Base-by-base conservation (phyloP, 2,113 vertebrate species). In the Australoheros scitulus region DNA sequence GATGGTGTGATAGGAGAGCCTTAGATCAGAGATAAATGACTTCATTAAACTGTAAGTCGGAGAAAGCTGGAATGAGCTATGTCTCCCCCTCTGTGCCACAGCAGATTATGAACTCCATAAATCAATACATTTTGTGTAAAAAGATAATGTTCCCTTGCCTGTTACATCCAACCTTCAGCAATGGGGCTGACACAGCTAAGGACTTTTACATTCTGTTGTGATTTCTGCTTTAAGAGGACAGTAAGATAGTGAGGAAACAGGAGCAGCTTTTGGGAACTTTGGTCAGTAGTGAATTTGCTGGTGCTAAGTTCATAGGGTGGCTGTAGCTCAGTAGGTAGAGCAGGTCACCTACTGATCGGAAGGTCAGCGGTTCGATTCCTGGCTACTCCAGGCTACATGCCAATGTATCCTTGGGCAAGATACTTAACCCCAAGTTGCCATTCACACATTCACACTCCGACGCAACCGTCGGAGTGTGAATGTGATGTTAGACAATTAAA, bases 21-120 rank as follows among this genome's bases (percentile, higher is more conserved):
- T 89, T 87, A 93, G 92, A 96, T 96, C 89, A 88, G 91, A 95
- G 94, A 95, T 95, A 95, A 95, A 95, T 95, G 81, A 94, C 93
- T 95, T 95, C 94, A 95, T 95, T 95, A 95, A 94, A 94, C 89
- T 86, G 79, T 85, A 87, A 88, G 89, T 92, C 88, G 85, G 94
- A 87, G 87, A 92, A 90, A 89, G 89, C 91, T 85, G 82, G 82
- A 93, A 95, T 93, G 89, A 95, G 91, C 84, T 82, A 79, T 77
- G 65, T 90, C 92, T 84, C 84, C 89, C 60, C 80, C 83, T 72
- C 86, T 68, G 78, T 92, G 93, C 90, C 94, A 93, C 65, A 61
- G 85, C 77, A 92, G 89, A 95, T 95, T 93, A 95, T 93, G 87
- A 93, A 94, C 90, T 90, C 88, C 92, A 95, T 94, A 94, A 95